Evolutionary conservation across 1,140 invertebrate species (phyloP), one percentile per base, ranked within the genome.

Genomic region (Ylistrum balloti): DNA sequence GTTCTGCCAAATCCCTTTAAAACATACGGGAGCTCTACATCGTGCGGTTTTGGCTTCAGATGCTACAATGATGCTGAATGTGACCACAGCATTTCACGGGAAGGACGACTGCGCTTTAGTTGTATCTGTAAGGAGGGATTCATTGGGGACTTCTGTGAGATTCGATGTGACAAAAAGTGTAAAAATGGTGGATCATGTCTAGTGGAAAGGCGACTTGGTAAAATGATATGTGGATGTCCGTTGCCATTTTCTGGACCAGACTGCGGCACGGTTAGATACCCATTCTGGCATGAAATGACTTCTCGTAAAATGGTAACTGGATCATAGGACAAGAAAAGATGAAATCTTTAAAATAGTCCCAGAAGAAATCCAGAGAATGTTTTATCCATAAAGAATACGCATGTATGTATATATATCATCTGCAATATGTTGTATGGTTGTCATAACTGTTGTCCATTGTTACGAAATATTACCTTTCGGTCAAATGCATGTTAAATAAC

Each of bases 101-200:
- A 89, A 33, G 88, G 86, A 20, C 13, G 85, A 13, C 17, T 89
- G 32, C 86, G 85, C 20, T 85, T 89, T 20, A 85, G 86, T 0
- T 89, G 88, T 86, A 33, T 86, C n/a, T 89, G 88, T 86, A 45
- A 89, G 1, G 10, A 41, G n/a, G 74, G 86, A 32, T 89, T 85
- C 85, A 89, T 89, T 33, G 88, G 88, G 86, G 86, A 85, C 13
- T 89, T 89, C 15, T 89, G 88, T 48, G 85, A 89, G 22, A 85
- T 89, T 34, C 85, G 22, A 22, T 89, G 88, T 28, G 86, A 33
- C 33, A 34, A 86, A 48, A n/a, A 33, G n/a, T 89, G 88, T 89
- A 33, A 48, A 33, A 86, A 89, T 48, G 85, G 88, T 33, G 88
- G 88, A 13, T 45, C 85, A 3, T 89, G 88, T 33, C 48, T 38